Evolutionary conservation across 1,140 invertebrate species (phyloP).

Genomic region (Scaptomyza pallida): DNA sequence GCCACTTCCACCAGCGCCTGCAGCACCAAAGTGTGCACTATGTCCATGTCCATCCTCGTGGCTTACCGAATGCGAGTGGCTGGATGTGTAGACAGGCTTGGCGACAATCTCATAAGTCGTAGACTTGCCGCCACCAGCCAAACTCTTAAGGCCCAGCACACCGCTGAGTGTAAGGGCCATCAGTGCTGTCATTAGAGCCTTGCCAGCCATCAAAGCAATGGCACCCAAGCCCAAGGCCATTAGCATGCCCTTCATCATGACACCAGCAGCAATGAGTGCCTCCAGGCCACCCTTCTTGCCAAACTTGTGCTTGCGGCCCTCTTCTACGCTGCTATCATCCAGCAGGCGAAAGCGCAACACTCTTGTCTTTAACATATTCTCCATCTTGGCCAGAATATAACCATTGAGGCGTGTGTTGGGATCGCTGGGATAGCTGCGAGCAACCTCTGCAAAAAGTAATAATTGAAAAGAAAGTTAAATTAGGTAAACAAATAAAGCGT

Average conservation of each 20-base stretch:
- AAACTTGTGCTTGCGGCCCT: constrained; percentile 85
- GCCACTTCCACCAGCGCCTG: constrained; percentile 86
- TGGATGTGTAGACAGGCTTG: constrained; percentile 90
- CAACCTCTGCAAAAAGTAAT: constrained; percentile 85
- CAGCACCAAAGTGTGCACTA: constrained; percentile 85
- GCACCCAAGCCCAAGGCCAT: constrained; percentile 90
- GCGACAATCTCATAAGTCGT: constrained; percentile 93
- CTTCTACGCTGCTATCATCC: constrained; percentile 86
- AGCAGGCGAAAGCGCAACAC: constrained; percentile 89
- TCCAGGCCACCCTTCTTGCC: constrained; percentile 86
- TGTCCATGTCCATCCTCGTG: constrained; percentile 86
- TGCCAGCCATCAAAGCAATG: constrained; percentile 91
- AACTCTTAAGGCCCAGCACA: constrained; percentile 90
- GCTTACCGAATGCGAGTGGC: constrained; percentile 89
- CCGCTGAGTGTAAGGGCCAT: constrained; percentile 91
- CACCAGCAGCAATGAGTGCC: constrained; percentile 85
- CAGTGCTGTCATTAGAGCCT: constrained; percentile 92
- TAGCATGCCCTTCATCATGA: constrained; percentile 90
- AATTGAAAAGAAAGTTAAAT: neutral
- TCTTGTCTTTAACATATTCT: constrained; percentile 89
- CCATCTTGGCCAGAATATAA: constrained; percentile 89
- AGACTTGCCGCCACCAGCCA: constrained; percentile 89
- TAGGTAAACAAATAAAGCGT: no score
- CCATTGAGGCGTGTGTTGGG: constrained; percentile 91
- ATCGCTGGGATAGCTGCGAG: constrained; percentile 90